Evolutionary conservation across 2,797 vertebrate species (phyloP), one percentile per base, ranked within the genome.

Genomic region (Micromesistius poutassou): DNA sequence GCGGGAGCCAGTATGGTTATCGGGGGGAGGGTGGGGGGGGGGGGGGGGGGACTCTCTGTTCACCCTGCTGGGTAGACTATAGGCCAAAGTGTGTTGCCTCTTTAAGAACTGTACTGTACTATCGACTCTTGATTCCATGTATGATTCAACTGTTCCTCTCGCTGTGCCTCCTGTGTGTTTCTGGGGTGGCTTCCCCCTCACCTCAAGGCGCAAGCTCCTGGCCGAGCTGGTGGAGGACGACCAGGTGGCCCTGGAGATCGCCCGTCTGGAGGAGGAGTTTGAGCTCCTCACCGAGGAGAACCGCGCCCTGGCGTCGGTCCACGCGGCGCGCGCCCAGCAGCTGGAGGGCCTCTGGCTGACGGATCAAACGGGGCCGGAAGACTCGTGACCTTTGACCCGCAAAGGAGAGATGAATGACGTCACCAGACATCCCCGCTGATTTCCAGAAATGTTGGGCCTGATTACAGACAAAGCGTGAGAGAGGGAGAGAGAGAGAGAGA

Each of bases 201-300:
- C 0, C 85, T 42, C 85, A 99, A 99, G 98, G 91, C 96, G 95
- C 82, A 95, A 97, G 88, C 90, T 99, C 90, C 95, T 98, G 80
- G 94, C 95, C 22, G 96, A 97, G 83, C 87, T 97, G 91, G 96
- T 96, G 88, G 96, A 98, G 92, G 97, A 96, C 74, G 96, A 99
- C 85, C 94, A 94, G 85, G 95, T 96, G 83, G 95, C 95, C 78
- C 83, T 93, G 89, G 96, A 98, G 77, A 96, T 96, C 0, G 95
- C 94, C 73, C 94, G 94, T 78, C 93, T 97, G 68, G 95, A 96
- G 62, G 95, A 96, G 83, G 97, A 98, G 89, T 99, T 97, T 1
- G 92, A 93, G 36, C 95, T 94, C 36, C 94, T 99, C 75, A 94
- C 94, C 0, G 97, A 98, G 86, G 97, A 99, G 92, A 99, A 99